Base-by-base conservation (phyloP, 2,113 vertebrate species). In the Seriola dumerili region DNA sequence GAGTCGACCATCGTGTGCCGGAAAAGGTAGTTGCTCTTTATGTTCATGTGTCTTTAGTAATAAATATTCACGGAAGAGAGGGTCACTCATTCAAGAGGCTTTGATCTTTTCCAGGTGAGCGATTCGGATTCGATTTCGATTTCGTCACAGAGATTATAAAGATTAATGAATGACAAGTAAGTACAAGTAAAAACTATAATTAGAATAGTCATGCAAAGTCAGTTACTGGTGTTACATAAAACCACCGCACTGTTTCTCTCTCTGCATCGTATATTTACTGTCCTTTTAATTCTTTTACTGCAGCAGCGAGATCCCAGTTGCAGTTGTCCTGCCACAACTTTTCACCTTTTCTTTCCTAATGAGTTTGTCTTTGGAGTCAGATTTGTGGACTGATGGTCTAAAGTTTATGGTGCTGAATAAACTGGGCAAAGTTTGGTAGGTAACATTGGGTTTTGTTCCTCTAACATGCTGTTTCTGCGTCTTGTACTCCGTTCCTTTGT, bases 301-400 rank as follows among this genome's bases (percentile, higher is more conserved):
- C 66, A 58, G 44, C 42, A 44, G 14, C 5, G 23, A 21, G 10
- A 57, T 65, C 48, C 16, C 40, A 6, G 36, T 25, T 38, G 21
- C 8, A 63, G 17, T 36, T 29, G 48, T 13, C n/a, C 29, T 57
- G 17, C n/a, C 1, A 11, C 2, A 42, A 2, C 6, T 11, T 66
- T 72, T 54, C 0, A 55, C 55, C 12, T 12, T 16, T 63, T 38
- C 29, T 19, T n/a, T 1, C 29, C 14, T 11, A 17, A 44, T 17
- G 8, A 55, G 13, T 38, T 65, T 42, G 38, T 70, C 54, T 73
- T 34, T 80, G 57, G 46, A 70, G 64, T 25, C 46, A 29, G n/a
- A 52, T 19, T 12, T 40, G 40, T 57, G 46, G 4, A 10, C 3
- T 17, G 19, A 19, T 52, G 36, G 8, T 58, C 7, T 34, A 16